phyloP scores from a whole-genome alignment of 2,797 vertebrate species.

The Xerus rutilus region DNA sequence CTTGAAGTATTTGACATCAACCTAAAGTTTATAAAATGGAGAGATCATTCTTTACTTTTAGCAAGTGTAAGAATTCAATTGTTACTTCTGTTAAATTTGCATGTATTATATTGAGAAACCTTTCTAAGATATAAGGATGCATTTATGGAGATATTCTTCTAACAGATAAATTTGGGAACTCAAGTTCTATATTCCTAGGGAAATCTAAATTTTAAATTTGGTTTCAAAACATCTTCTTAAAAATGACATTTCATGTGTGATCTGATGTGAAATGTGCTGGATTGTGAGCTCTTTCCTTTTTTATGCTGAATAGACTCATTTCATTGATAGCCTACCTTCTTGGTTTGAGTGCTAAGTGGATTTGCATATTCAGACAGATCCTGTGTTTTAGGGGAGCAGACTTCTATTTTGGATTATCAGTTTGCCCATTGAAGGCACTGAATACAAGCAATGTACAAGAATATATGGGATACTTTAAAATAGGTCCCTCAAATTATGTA shows the following conservation, averaged over 20 bases:
- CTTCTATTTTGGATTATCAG: slow-evolving; percentile 57
- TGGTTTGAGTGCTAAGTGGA: slow-evolving; percentile 45
- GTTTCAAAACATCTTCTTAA: slow-evolving; percentile 66
- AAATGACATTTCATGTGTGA: slow-evolving; percentile 49
- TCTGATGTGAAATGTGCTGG: slow-evolving; percentile 52
- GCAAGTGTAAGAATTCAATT: slow-evolving; percentile 68
- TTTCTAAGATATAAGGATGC: not conserved
- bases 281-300: not conserved
- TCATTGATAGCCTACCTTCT: not conserved
- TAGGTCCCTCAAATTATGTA: slow-evolving; percentile 32
- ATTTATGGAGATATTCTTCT: slow-evolving; percentile 5
- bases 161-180: slow-evolving; percentile 40
- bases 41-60: slow-evolving; percentile 47
- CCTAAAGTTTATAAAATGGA: not conserved
- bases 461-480: not conserved
- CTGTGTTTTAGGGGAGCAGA: not conserved
- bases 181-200: slow-evolving; percentile 45
- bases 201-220: slow-evolving; percentile 50
- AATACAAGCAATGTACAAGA: not conserved
- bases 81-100: slow-evolving; percentile 62
- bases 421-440: slow-evolving; percentile 19
- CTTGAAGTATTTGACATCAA: not conserved
- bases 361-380: slow-evolving; percentile 60
- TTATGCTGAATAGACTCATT: not conserved
- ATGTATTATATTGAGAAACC: slow-evolving; percentile 40